Conservation (phyloP, 2,113 vertebrate genomes). For the Haemorhous mexicanus region DNA sequence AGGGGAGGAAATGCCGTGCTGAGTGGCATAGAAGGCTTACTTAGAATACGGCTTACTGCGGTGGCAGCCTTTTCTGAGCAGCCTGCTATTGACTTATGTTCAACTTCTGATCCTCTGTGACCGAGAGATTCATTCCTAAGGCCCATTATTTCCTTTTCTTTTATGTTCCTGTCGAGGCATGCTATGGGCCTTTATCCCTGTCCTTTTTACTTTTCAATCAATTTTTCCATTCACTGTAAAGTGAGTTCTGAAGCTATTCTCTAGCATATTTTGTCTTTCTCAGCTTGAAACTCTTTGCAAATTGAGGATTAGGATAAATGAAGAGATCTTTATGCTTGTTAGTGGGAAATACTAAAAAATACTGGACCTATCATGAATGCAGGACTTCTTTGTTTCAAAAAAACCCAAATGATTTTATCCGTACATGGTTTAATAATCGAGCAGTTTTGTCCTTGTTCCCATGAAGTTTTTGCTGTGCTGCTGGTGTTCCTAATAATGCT, state of each 20-base stretch:
- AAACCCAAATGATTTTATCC: neutral
- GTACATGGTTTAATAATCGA: neutral
- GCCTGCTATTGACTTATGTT: neutral
- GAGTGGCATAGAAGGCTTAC: neutral
- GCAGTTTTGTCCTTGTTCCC: neutral
- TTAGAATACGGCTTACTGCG: neutral
- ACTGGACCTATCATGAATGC: neutral
- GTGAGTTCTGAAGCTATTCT: slow-evolving; percentile 33
- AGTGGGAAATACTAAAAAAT: neutral
- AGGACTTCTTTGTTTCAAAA: neutral
- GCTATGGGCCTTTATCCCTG: neutral
- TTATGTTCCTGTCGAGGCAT: neutral
- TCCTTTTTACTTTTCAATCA: neutral
- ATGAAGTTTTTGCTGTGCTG: neutral
- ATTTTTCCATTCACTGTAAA: slow-evolving; percentile 9
- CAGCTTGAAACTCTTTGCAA: slow-evolving; percentile 6
- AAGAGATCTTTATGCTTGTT: slow-evolving; percentile 21
- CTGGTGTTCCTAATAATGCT: neutral
- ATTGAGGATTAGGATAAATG: slow-evolving; percentile 4
- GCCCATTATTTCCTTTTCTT: slow-evolving; percentile 22
- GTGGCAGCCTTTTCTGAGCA: neutral
- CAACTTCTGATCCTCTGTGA: slow-evolving; percentile 9
- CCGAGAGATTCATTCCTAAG: neutral
- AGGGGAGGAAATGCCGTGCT: neutral
- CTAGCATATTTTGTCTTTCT: neutral